Evolutionary conservation across 2,113 vertebrate genomes (phyloP).

Genomic region (Cichladusa arquata): DNA sequence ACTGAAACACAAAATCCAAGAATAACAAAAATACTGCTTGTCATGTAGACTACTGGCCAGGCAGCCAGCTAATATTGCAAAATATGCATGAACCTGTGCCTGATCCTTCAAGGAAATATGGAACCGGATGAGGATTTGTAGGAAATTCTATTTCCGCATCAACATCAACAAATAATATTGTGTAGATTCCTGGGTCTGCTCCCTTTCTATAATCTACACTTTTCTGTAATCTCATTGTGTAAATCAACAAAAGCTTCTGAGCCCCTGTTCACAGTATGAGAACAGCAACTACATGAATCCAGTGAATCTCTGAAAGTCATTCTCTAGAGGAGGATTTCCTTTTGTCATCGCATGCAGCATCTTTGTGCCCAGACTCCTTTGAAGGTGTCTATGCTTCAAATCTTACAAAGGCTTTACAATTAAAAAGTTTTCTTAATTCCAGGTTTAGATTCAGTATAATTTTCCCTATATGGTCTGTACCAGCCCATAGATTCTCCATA

Average conservation of each 20-base stretch:
- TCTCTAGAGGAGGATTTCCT: not conserved
- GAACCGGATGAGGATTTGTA: not conserved
- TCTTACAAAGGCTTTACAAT: not conserved
- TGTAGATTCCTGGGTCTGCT: not conserved
- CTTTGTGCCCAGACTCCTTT: not conserved
- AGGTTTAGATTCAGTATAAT: not conserved
- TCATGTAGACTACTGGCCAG: not conserved
- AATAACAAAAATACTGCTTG: not conserved
- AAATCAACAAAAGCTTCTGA: not conserved
- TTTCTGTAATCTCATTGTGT: not conserved
- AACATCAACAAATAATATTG: not conserved
- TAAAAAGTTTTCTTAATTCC: not conserved
- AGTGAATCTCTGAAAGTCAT: not conserved
- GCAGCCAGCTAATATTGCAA: not conserved
- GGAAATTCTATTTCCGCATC: not conserved
- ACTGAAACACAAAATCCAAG: not conserved
- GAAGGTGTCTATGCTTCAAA: not conserved
- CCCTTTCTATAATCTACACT: not conserved
- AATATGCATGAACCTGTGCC: not conserved
- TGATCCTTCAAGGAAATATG: not conserved
- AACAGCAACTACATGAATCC: not conserved
- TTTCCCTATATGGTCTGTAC: not conserved
- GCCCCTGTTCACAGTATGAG: not conserved
- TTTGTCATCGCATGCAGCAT: not conserved
- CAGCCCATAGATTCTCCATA: not conserved